Evolutionary conservation across 2,888 invertebrate genomes (phyloP).

Genomic region (Thera obeliscata): DNA sequence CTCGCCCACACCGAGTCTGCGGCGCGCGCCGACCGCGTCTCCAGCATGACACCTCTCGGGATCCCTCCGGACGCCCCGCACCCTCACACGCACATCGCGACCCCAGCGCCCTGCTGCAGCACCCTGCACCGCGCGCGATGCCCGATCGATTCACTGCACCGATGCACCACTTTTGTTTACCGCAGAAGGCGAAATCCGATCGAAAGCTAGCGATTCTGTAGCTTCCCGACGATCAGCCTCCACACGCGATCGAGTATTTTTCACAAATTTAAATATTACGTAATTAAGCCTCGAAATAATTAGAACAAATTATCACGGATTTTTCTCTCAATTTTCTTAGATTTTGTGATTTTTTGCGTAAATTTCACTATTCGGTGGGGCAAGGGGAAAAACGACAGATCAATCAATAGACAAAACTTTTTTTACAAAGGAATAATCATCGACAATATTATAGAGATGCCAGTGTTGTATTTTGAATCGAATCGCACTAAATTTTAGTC

Average conservation of each 20-base stretch:
- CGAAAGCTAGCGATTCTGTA: constrained; percentile 63
- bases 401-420: constrained; percentile 77
- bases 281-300: constrained; percentile 8
- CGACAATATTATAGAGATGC: not conserved
- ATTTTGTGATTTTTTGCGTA: constrained; percentile 60
- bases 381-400: constrained; percentile 57
- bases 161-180: constrained; percentile 68
- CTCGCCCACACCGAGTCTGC: constrained; percentile 88
- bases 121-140: constrained; percentile 59
- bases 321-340: constrained; percentile 57
- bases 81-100: constrained; percentile 59
- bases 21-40: constrained; percentile 90
- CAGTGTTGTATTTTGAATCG: not conserved
- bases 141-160: constrained; percentile 50
- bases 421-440: constrained; percentile 19
- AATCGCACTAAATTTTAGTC: not conserved
- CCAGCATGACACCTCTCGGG: constrained; percentile 86
- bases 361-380: constrained; percentile 77
- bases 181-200: constrained; percentile 71
- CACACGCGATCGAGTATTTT: constrained; percentile 19
- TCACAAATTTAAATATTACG: constrained; percentile 4
- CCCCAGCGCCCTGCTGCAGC: constrained; percentile 28
- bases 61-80: constrained; percentile 54
- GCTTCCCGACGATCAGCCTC: constrained; percentile 50
- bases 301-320: constrained; percentile 42